Base-by-base conservation (phyloP, 2,113 vertebrate genomes). In the Leptosomus discolor region DNA sequence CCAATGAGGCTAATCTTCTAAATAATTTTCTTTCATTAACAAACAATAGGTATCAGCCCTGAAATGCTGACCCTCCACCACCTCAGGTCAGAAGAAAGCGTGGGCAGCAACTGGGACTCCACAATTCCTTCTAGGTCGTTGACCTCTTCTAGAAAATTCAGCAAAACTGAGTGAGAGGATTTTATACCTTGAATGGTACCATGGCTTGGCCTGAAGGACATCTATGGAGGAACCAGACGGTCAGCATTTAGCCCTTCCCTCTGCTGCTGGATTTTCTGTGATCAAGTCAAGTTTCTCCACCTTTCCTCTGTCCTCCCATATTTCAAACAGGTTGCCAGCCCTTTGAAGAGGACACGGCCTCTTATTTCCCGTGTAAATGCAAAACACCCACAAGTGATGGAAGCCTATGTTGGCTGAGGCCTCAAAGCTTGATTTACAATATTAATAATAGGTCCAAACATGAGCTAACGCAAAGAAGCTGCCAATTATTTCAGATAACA, bases 401-500 rank as follows among this genome's bases (percentile, higher is more conserved):
- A 74, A 76, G 15, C 13, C 53, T 80, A 5, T 11, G 15, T 2
- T 73, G 41, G 78, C 45, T 0, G 0, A 54, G 37, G 26, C 63
- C 53, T 88, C 94, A 67, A 77, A 93, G 37, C 76, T 76, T 3
- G 16, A 86, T 51, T 69, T 94, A 34, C 9, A 63, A 26, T 50
- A 63, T 85, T 61, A 81, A 74, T 88, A 70, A 51, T 7, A 54
- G 70, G 18, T 46, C 65, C 37, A 68, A 43, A 67, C n/a, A 46
- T 22, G 45, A 90, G 26, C 43, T 82, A 65, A 88, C 1, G 4
- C 1, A 5, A 85, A 88, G 57, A 65, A 86, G 16, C 45, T 90
- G 61, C 24, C 88, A 86, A 27, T 95, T 92, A 88, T 77, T 88
- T 61, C 79, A 77, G 53, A 20, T 41, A 84, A 85, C 80, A 88